phyloP scores from a whole-genome alignment of 2,888 invertebrate genomes.

The Exocentrus adspersus region DNA sequence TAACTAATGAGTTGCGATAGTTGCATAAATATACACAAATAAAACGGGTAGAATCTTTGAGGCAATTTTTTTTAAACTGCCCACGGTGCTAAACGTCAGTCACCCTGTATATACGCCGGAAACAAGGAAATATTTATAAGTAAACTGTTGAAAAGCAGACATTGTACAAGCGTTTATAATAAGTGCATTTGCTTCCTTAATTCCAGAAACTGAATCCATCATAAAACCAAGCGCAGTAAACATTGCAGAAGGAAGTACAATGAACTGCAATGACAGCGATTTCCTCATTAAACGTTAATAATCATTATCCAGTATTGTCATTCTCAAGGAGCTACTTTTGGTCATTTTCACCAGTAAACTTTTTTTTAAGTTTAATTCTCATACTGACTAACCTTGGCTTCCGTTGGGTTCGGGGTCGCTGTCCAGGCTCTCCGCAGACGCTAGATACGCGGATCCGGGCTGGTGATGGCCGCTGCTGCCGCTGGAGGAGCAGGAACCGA shows the following conservation, averaged over 20 bases:
- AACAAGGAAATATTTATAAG: not conserved
- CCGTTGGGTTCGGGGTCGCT: conserved; percentile 75
- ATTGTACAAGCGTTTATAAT: not conserved
- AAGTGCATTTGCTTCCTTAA: not conserved
- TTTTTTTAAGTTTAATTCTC: too few relatives aligned
- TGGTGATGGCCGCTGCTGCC: conserved; percentile 70
- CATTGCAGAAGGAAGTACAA: not conserved
- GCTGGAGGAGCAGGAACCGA: conserved; percentile 78
- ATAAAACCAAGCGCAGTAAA: too few relatives aligned
- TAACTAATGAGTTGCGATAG: too few relatives aligned
- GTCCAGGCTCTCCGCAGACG: conserved; percentile 87
- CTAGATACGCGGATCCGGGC: conserved; percentile 81
- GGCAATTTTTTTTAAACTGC: too few relatives aligned
- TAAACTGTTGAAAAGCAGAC: not conserved
- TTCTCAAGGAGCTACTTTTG: too few relatives aligned
- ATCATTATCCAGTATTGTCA: too few relatives aligned
- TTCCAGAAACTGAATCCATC: not conserved
- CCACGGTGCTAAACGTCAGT: too few relatives aligned
- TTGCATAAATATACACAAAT: too few relatives aligned
- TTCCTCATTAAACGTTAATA: too few relatives aligned
- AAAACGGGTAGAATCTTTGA: too few relatives aligned
- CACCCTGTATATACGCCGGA: too few relatives aligned
- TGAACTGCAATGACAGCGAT: not conserved
- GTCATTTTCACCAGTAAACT: too few relatives aligned
- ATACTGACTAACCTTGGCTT: conserved; percentile 63